Base-by-base conservation (phyloP, 2,888 invertebrate genomes). In the Cheilosia impressa region DNA sequence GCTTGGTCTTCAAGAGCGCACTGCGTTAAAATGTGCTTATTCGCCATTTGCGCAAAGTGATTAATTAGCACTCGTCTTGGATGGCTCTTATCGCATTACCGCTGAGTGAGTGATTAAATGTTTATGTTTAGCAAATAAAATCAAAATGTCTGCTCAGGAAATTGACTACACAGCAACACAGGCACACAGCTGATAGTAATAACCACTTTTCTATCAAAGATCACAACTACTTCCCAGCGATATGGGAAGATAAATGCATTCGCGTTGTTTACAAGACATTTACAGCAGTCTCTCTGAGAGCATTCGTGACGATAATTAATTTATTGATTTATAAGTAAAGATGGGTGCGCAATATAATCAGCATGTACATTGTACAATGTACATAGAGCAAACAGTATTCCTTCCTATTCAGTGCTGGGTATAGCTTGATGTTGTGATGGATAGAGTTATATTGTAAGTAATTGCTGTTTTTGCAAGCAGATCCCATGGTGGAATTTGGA, bases 181-280 rank as follows among this genome's bases (percentile, higher is more conserved):
- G 27, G 53, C 27, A 55, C 7, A 34, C 27, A 45, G 17, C 41
- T 52, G 78, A 69, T 66, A 72, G 24, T 55, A 50, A 50, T 24
- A 69, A 52, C 53, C 45, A 50, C 60, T 68, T 57, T 69, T 69
- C 19, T 22, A 62, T 62, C 13, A 2, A 38, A 65, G 57, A 72
- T 72, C 55, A 63, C 10, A 53, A 58, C 47, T 57, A 24, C n/a
- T 52, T 57, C 22, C 15, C 15, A 34, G 17, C 43, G 52, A n/a
- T 27, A 47, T 13, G 17, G 38, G 22, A 66, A 55, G 60, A 68
- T 50, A 73, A 78, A 73, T 73, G 72, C 52, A 63, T 57, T 68
- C 19, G 66, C 34, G 43, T 68, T 83, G 83, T 83, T 83, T 68
- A 83, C 83, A 83, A 57, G 83, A 63, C 68, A 63, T 77, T 83